Evolutionary conservation across 2,797 vertebrate genomes (phyloP).

Genomic region (Helicolenus hilgendorfi): DNA sequence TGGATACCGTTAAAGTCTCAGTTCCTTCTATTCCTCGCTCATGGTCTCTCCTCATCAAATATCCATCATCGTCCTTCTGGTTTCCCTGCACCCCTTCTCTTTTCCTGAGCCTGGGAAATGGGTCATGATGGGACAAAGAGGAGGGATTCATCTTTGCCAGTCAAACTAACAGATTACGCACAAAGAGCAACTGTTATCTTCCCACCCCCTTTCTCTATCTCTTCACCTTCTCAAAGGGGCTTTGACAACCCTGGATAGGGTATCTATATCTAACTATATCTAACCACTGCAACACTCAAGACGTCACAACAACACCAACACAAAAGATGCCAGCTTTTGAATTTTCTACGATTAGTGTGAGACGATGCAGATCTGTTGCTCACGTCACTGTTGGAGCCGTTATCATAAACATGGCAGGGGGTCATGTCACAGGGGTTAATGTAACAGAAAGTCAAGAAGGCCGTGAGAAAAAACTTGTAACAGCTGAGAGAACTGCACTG

Average conservation of each 20-base stretch:
- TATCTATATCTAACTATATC: background rate
- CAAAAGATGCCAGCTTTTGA: background rate
- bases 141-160: slow-evolving; percentile 27
- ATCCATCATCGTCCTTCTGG: slow-evolving; percentile 71
- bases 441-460: background rate
- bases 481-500: slow-evolving; percentile 8
- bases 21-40: slow-evolving; percentile 5
- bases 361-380: slow-evolving; percentile 19
- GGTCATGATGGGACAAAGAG: slow-evolving; percentile 57
- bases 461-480: slow-evolving; percentile 43
- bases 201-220: background rate
- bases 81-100: slow-evolving; percentile 6
- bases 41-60: slow-evolving; percentile 69
- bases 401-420: slow-evolving; percentile 49
- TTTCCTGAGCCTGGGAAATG: slow-evolving; percentile 60
- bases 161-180: slow-evolving; percentile 25
- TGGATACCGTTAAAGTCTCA: background rate
- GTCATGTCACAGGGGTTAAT: slow-evolving; percentile 48
- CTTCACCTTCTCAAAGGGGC: background rate
- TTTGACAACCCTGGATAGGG: background rate
- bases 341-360: slow-evolving; percentile 7
- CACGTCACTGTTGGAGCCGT: slow-evolving; percentile 41
- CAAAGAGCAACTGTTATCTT: slow-evolving; percentile 18
- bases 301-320: background rate
- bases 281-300: background rate